Base-by-base conservation (phyloP, 2,888 invertebrate species). In the Aplocera efformata region DNA sequence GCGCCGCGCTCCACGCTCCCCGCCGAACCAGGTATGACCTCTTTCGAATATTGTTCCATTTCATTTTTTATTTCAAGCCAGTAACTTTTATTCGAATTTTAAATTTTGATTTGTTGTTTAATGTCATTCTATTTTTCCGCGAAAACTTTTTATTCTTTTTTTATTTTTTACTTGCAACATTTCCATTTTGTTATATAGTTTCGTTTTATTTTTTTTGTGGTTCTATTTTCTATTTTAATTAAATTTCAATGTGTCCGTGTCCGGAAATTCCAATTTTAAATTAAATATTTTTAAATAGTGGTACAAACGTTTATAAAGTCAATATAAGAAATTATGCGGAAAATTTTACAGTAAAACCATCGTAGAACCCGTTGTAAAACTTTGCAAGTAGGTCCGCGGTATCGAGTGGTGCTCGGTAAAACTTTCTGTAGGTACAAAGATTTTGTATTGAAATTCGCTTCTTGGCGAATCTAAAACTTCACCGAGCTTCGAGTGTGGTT, bases 1-100 rank as follows among this genome's bases (percentile, higher is more conserved):
- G 67, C 59, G 67, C 68, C 58, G 48, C 59, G 69, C 63, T 21
- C 65, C 65, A 60, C 58, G 67, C 59, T 58, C 71, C 63, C 79
- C 48, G 41, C 23, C 29, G 3, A 30, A 10, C 20, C 49, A 54
- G 54, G 54, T 54, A 54, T 36, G 29, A 42, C 35, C 35, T 41
- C 25, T 28, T 29, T 13, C 28, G 25, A 41, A 23, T 20, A 24
- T 27, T 45, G 38, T 36, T 35, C 45, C 23, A 30, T 42, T 45
- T 30, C 3, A 46, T 41, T 42, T 7, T 7, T 8, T 8, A 5
- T 8, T 8, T 25, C 25, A 5, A 5, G 25, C 9, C 25, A 8
- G 25, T 25, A 8, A 17, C 5, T 17, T 17, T 2, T 17, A 10
- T 22, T 22, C 7, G n/a, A 9, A 4, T 33, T 34, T 26, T 21